Evolutionary conservation across 2,797 vertebrate species (phyloP), one percentile per base, ranked within the genome.

Genomic region (Chaetophractus vellerosus): DNA sequence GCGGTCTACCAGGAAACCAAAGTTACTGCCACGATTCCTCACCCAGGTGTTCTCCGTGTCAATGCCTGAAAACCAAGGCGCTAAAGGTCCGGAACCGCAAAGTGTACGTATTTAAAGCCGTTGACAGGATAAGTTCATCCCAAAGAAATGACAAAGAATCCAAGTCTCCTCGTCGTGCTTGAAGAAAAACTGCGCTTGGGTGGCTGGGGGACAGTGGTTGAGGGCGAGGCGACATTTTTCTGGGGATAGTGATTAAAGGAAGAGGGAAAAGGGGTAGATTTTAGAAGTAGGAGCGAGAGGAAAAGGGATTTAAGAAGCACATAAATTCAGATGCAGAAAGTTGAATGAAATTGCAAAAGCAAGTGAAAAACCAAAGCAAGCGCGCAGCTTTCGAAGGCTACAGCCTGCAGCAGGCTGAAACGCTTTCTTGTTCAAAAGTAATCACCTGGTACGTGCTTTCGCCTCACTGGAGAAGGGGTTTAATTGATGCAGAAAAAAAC

Each of bases 261-360:
- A 41, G n/a, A 33, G 33, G 21, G 12, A 3, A 41, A 81, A n/a
- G 19, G 24, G 16, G 12, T 45, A 23, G 11, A 26, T 23, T 9
- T 21, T 6, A 5, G 41, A 45, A 83, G 48, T 21, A 38, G 5
- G 45, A 79, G 6, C 7, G 0, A 48, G 52, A 83, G 23, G 19
- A 55, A 81, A 66, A 12, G 1, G 10, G 36, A 48, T 48, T 24
- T 36, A 28, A 74, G 57, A 78, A 28, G 64, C 26, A 74, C 18
- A 66, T 6, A 48, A 75, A 52, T 36, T 48, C 33, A 21, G 61
- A 16, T 6, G 33, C 45, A 55, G 38, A 59, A 84, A 38, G 36
- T 28, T 5, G 14, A 85, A 50, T 45, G 33, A 84, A 81, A 90
- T 68, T 33, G 81, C 61, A 26, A 93, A 91, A 79, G 9, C 48